phyloP scores from a whole-genome alignment of 2,113 vertebrate genomes.

The Herpetotheres cachinnans region DNA sequence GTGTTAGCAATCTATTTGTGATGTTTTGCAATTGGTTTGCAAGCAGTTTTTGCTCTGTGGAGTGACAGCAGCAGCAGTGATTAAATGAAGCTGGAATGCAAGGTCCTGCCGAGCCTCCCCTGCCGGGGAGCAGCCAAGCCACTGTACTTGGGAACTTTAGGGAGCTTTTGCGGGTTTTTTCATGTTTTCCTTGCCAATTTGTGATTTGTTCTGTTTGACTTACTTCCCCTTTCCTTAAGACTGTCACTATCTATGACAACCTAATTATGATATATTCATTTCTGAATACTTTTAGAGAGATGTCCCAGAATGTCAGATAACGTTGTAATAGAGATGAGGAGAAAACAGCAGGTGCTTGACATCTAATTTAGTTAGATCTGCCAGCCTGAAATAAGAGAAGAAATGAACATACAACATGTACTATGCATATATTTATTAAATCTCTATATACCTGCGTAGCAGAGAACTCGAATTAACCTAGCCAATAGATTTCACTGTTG shows the following conservation, averaged over 20 bases:
- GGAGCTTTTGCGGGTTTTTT: background rate
- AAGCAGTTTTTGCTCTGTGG: background rate
- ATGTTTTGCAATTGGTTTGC: background rate
- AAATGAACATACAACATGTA: slow-evolving; percentile 3
- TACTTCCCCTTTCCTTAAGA: slow-evolving; percentile 29
- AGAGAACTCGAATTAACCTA: background rate
- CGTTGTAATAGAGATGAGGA: slow-evolving; percentile 46
- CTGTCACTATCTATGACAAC: slow-evolving; percentile 25
- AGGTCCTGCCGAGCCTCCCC: background rate
- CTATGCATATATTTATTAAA: background rate
- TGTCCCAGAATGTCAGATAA: slow-evolving; percentile 59
- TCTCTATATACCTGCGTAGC: background rate
- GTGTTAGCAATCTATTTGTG: background rate
- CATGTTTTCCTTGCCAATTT: background rate
- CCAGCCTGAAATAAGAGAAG: slow-evolving; percentile 44
- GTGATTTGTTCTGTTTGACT: slow-evolving; percentile 32
- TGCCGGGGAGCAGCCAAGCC: background rate
- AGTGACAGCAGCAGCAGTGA: background rate
- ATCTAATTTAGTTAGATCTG: slow-evolving; percentile 56
- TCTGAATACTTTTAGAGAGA: slow-evolving; percentile 61
- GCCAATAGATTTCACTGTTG: background rate
- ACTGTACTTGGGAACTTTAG: background rate
- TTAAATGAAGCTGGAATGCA: background rate
- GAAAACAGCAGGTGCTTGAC: slow-evolving; percentile 56
- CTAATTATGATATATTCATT: slow-evolving; percentile 59